Percentiles rank a stretch among this genome's conserved stretches.
These are phyloP conservation scores for Hermaeophaga mercurialis DNA, from an alignment of 2,888 invertebrate genomes.

Conservation along the genomic window DNA sequence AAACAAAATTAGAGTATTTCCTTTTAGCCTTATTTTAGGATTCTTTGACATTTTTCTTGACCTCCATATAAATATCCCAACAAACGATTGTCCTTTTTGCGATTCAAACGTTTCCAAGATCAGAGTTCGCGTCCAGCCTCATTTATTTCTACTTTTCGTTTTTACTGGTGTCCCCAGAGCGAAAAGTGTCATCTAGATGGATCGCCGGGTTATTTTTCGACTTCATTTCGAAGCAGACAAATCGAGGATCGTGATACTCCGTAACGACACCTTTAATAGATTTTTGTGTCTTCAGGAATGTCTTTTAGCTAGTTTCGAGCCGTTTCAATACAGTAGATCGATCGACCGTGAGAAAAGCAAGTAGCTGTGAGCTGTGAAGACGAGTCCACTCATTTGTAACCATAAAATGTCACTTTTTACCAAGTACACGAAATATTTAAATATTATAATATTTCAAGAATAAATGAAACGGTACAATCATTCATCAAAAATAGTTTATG, in stretches of 20 bases:
- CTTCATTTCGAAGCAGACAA: constrained; percentile 48
- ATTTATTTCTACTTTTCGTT: not conserved
- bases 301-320: not conserved
- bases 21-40: no score
- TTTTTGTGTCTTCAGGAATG: not conserved
- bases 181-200: constrained; percentile 45
- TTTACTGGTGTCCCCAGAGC: not conserved
- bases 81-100: not conserved
- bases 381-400: not conserved
- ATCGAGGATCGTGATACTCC: constrained; percentile 43
- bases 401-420: no score
- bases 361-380: not conserved
- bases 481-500: no score
- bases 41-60: not conserved
- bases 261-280: not conserved
- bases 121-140: not conserved
- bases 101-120: not conserved
- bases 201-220: constrained; percentile 51
- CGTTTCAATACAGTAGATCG: not conserved
- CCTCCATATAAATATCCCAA: not conserved
- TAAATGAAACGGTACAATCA: no score
- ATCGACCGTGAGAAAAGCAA: not conserved
- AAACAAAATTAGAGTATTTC: no score
- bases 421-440: no score
- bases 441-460: no score